Conservation (phyloP, 2,113 vertebrate genomes). For the Amazona vittata region DNA sequence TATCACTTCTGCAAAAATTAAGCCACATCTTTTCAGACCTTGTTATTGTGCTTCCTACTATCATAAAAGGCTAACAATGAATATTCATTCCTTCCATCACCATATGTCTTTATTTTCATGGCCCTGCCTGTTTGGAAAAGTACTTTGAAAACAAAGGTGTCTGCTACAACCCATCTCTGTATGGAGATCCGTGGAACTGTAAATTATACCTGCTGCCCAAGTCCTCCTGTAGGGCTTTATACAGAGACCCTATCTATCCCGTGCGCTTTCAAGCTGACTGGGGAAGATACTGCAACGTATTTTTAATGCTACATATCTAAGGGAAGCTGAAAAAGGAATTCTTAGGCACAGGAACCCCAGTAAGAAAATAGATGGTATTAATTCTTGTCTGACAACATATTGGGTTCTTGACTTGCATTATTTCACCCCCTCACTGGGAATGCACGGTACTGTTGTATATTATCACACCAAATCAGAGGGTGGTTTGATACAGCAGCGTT, state of each 20-base stretch:
- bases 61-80: constrained; percentile 26
- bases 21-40: not conserved
- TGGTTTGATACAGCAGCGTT: not conserved
- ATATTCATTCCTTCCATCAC: constrained; percentile 27
- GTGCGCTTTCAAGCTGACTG: not conserved
- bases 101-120: constrained; percentile 8
- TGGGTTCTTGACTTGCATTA: not conserved
- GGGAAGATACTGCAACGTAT: not conserved
- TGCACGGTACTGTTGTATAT: not conserved
- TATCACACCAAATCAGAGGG: not conserved
- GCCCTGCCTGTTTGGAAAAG: not conserved
- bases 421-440: not conserved
- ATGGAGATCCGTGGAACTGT: not conserved
- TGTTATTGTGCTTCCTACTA: not conserved
- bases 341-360: not conserved
- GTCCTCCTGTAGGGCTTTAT: not conserved
- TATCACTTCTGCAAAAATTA: constrained; percentile 28
- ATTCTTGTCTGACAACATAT: not conserved
- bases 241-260: not conserved
- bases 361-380: not conserved
- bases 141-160: constrained; percentile 18
- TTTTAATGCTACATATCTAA: not conserved
- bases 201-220: not conserved
- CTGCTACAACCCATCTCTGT: not conserved
- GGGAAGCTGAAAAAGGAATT: not conserved